phyloP scores from a whole-genome alignment of 92 coral and sea anemone genomes.

The Zoanthus sociatus region DNA sequence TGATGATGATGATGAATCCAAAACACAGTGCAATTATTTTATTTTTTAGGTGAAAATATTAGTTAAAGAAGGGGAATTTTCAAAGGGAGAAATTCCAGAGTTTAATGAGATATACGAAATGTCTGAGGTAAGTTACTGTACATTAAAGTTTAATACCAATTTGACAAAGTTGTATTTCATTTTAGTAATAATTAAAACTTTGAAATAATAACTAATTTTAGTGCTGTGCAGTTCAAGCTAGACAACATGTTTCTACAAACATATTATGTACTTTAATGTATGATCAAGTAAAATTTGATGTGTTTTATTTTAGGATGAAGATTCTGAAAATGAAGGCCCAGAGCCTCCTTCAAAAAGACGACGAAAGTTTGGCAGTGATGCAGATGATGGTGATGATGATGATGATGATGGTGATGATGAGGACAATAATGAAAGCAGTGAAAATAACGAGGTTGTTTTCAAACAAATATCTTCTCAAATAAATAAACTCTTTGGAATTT shows the following conservation, averaged over 20 bases:
- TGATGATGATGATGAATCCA: not conserved
- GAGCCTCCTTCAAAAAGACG: conserved; percentile 88
- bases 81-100: conserved; percentile 87
- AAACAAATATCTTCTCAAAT: too few relatives aligned
- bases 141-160: not conserved
- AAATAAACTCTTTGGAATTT: too few relatives aligned
- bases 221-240: too few relatives aligned
- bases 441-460: not conserved
- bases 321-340: conserved; percentile 84
- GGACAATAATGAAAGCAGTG: not conserved
- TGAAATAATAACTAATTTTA: too few relatives aligned
- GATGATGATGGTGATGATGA: conserved; percentile 58
- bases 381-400: not conserved
- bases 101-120: conserved; percentile 97
- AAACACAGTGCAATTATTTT: not conserved
- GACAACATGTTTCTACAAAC: too few relatives aligned
- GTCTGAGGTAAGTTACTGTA: conserved; percentile 78
- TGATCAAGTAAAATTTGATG: too few relatives aligned
- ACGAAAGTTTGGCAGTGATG: conserved; percentile 78
- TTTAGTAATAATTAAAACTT: too few relatives aligned
- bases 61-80: conserved; percentile 92
- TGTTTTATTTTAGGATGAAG: conserved; percentile 65
- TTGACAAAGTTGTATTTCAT: too few relatives aligned
- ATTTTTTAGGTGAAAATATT: conserved; percentile 77
- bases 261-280: too few relatives aligned